Conservation (phyloP, 1,140 invertebrate genomes). For the Drosophila parabipectinata region DNA sequence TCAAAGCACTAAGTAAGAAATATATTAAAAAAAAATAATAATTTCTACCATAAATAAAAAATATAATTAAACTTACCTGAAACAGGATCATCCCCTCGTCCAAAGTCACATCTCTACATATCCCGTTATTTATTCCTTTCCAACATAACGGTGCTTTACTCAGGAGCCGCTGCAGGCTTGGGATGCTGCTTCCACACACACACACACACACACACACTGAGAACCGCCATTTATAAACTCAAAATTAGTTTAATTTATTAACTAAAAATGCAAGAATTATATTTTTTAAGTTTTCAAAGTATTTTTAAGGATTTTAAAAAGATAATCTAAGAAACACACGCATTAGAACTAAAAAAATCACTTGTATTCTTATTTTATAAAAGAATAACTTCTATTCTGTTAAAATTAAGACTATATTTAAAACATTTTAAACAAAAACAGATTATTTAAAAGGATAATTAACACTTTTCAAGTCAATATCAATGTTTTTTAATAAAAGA, state of each 20-base stretch:
- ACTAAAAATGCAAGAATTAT: neutral
- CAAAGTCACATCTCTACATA: too few relatives aligned
- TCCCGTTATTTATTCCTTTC: too few relatives aligned
- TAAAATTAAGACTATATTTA: neutral
- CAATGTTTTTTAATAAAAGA: neutral
- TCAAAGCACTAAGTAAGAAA: too few relatives aligned
- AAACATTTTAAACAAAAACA: neutral
- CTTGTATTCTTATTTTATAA: neutral
- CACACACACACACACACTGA: neutral
- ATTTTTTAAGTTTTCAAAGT: neutral
- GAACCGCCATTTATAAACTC: neutral
- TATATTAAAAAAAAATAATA: too few relatives aligned
- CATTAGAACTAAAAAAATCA: neutral
- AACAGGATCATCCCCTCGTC: too few relatives aligned
- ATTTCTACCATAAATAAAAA: too few relatives aligned
- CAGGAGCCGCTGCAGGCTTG: too few relatives aligned
- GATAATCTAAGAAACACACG: too few relatives aligned
- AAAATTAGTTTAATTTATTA: neutral
- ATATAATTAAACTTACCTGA: too few relatives aligned
- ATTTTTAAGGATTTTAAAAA: neutral
- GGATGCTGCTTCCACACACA: neutral
- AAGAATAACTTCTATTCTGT: too few relatives aligned
- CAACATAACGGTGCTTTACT: too few relatives aligned
- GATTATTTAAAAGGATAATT: neutral
- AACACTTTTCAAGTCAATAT: neutral